Base-by-base conservation (phyloP, 2,888 invertebrate genomes). In the Azorinus chamasolen region DNA sequence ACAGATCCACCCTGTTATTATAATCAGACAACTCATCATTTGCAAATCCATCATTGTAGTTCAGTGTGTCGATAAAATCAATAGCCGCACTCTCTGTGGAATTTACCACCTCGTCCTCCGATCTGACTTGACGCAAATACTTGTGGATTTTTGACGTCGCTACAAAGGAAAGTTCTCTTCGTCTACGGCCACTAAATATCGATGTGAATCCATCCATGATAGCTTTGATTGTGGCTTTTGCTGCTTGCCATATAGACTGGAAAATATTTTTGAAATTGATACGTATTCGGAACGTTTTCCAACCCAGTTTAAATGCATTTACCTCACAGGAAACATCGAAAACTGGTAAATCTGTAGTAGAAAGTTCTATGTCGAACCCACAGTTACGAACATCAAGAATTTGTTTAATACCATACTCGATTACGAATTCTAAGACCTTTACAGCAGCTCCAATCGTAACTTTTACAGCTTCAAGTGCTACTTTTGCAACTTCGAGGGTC, bases 331-430 rank as follows among this genome's bases (percentile, higher is more conserved):
- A 53, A 12, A 83, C 63, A 10, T 71, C 71, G 46, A 79, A 79
- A 5, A 75, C 68, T 5, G 71, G 66, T 16, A 66, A 25, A 22
- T 71, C 71, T 25, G 22, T 43, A n/a, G 51, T 54, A 12, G 66
- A 41, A 5, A 78, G 27, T 45, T 69, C 50, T 8, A 79, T 22
- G 46, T 69, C 65, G 46, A 79, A 82, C 8, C 70, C 70, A 70
- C 82, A 82, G 22, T 82, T 82, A 45, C 57, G 57, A 3, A 79
- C 69, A 45, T 81, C 81, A 18, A 81, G 51, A 6, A 81, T 37
- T 5, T 55, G 59, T 39, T 74, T 54, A 2, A 78, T 6, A 18
- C 77, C 81, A 53, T 68, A 61, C 45, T 69, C 51, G 2, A 78
- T 65, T 5, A 81, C 57, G 18, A 74, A 62, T 27, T 81, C 68